A percentile compares a stretch with the other conserved stretches of the same genome.
Evolutionary conservation across 2,888 invertebrate genomes (phyloP).

Genomic region (Myopa tessellatipennis): DNA sequence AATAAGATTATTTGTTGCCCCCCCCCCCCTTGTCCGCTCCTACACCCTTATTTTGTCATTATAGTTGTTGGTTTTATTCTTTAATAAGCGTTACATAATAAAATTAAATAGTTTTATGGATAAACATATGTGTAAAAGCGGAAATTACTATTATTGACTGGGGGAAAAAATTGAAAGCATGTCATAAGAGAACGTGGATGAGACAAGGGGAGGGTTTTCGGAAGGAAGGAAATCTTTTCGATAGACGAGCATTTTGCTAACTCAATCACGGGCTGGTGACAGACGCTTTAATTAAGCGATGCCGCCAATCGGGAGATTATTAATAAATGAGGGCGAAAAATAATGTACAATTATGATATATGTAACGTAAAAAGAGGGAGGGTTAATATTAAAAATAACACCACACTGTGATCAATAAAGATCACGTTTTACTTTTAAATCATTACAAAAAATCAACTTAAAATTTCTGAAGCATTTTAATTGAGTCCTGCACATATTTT

Average conservation of each 20-base stretch:
- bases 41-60: neutral
- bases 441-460: neutral
- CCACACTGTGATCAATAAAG: no score
- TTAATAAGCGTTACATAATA: neutral
- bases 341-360: neutral
- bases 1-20: neutral
- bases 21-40: neutral
- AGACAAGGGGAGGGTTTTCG: neutral
- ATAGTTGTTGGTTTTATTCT: neutral
- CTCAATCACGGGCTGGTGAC: constrained; percentile 8
- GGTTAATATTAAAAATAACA: neutral
- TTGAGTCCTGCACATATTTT: no score
- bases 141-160: constrained; percentile 3
- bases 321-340: neutral
- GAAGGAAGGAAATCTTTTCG: neutral
- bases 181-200: neutral
- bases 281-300: neutral
- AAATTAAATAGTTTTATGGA: constrained; percentile 17
- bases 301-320: neutral
- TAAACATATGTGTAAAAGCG: constrained; percentile 15
- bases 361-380: neutral
- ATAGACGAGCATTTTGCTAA: neutral
- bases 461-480: no score
- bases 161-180: neutral
- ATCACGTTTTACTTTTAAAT: no score